Conservation (phyloP, 2,113 vertebrate species). For the Heterochromis multidens region DNA sequence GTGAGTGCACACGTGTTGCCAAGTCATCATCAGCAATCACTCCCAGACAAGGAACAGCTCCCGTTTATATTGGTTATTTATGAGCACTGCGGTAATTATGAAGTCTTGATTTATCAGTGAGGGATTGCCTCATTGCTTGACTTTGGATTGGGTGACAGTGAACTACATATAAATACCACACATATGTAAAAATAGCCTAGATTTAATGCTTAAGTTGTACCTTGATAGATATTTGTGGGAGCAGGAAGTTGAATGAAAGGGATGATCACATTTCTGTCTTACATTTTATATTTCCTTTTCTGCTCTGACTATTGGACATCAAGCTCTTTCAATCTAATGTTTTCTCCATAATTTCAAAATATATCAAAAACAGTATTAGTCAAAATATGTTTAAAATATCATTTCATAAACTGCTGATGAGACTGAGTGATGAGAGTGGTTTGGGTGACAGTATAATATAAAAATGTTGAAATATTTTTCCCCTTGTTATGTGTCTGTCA, state of each 20-base stretch:
- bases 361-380: slow-evolving; percentile 12
- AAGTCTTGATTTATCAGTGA: neutral
- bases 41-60: neutral
- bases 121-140: neutral
- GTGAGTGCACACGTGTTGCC: neutral
- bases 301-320: neutral
- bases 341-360: slow-evolving; percentile 23
- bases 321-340: neutral
- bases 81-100: neutral
- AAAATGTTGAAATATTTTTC: neutral
- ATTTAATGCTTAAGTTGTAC: neutral
- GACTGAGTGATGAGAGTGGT: neutral
- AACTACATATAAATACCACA: neutral
- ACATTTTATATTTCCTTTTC: neutral
- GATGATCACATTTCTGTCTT: neutral
- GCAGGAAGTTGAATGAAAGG: neutral
- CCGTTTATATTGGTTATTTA: slow-evolving; percentile 4
- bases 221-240: neutral
- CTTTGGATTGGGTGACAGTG: neutral
- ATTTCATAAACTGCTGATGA: slow-evolving; percentile 2
- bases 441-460: neutral
- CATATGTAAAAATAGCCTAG: neutral
- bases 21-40: slow-evolving; percentile 4
- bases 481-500: neutral
- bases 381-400: neutral